Evolutionary conservation across 2,797 vertebrate species (phyloP).

Genomic region (Macropodus opercularis): DNA sequence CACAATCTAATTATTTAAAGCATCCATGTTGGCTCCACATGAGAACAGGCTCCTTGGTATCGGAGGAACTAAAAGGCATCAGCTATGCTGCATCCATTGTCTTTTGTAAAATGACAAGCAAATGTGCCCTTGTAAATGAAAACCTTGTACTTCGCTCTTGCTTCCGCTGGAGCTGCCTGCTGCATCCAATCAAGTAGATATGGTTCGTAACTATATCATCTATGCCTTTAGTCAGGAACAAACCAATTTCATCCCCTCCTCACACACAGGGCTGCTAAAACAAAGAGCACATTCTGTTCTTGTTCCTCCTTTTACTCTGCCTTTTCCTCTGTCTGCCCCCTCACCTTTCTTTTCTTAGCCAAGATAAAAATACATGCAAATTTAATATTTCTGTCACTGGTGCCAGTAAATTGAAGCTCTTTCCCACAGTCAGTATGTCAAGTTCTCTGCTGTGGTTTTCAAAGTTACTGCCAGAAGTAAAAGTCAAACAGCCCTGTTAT

Average conservation of each 20-base stretch:
- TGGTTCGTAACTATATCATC: slow-evolving; percentile 3
- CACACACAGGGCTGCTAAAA: slow-evolving; percentile 16
- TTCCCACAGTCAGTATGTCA: slow-evolving; percentile 24
- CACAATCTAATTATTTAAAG: too few relatives aligned
- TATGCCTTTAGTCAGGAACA: slow-evolving; percentile 45
- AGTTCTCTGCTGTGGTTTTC: slow-evolving; percentile 37
- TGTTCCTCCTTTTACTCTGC: slow-evolving; percentile 4
- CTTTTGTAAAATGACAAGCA: background rate
- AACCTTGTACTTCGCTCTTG: background rate
- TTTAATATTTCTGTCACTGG: slow-evolving; percentile 26
- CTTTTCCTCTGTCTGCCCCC: slow-evolving; percentile 16
- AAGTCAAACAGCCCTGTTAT: slow-evolving; percentile 46
- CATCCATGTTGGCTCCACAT: background rate
- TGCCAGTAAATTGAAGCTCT: slow-evolving; percentile 15
- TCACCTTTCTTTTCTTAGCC: slow-evolving; percentile 51
- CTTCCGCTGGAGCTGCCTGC: background rate
- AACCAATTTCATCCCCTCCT: slow-evolving; percentile 11
- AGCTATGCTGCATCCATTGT: background rate
- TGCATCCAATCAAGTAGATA: slow-evolving; percentile 4
- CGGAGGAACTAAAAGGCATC: background rate
- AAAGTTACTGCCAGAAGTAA: slow-evolving; percentile 50
- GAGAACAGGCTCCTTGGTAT: background rate
- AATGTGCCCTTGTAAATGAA: background rate
- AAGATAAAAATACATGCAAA: slow-evolving; percentile 51
- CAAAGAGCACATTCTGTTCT: slow-evolving; percentile 23